phyloP scores from a whole-genome alignment of 2,113 vertebrate species.

The Paralichthys olivaceus region DNA sequence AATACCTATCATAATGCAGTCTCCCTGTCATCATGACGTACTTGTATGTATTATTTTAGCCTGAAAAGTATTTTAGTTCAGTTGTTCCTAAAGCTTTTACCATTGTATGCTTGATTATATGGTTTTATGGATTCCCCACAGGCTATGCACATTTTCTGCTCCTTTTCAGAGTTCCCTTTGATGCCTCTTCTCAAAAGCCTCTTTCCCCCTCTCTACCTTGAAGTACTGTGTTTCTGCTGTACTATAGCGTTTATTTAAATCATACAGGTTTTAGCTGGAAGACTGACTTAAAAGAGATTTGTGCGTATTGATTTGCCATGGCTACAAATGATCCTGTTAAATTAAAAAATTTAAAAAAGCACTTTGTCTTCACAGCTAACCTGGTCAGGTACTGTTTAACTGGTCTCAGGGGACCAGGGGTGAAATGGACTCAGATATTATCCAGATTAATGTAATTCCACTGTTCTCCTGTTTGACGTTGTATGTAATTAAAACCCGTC shows the following conservation, averaged over 20 bases:
- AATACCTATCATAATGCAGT: constrained; percentile 12
- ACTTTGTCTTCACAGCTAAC: constrained; percentile 25
- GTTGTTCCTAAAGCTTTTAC: constrained; percentile 48
- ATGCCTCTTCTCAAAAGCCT: constrained; percentile 50
- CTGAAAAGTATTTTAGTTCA: constrained; percentile 40
- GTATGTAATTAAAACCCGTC: constrained; percentile 70
- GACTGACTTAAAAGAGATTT: constrained; percentile 32
- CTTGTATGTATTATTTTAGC: constrained; percentile 47
- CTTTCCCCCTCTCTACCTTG: constrained; percentile 42
- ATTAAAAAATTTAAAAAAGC: not conserved
- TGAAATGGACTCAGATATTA: constrained; percentile 41
- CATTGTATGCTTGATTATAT: constrained; percentile 43
- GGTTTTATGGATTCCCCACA: constrained; percentile 52
- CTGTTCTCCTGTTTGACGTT: constrained; percentile 57
- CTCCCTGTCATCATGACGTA: not conserved
- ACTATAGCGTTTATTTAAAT: constrained; percentile 14
- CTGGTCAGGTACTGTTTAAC: constrained; percentile 46
- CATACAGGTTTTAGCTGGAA: constrained; percentile 25
- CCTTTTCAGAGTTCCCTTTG: constrained; percentile 55
- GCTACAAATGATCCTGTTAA: constrained; percentile 19
- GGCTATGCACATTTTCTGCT: constrained; percentile 38
- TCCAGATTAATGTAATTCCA: constrained; percentile 48
- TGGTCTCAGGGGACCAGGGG: constrained; percentile 28
- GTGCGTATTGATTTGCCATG: constrained; percentile 44
- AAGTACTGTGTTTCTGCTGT: constrained; percentile 42